A percentile compares a stretch with the other conserved stretches of the same genome.
These are phyloP conservation scores for Monochamus alternatus DNA, from an alignment of 2,888 invertebrate species.

Conservation along the genomic window DNA sequence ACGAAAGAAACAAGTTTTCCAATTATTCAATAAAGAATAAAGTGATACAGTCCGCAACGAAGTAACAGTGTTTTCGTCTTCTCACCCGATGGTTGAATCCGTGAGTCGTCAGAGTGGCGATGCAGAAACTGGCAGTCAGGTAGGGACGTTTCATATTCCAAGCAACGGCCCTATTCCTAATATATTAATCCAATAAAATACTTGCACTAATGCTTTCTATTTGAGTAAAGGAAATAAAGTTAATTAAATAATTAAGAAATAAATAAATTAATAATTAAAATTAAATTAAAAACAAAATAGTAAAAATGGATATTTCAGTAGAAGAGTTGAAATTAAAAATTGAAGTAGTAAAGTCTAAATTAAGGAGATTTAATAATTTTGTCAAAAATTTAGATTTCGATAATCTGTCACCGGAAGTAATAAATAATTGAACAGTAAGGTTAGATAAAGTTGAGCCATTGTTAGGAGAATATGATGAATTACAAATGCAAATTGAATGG, in stretches of 20 bases:
- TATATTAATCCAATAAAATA: neutral
- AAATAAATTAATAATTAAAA: neutral
- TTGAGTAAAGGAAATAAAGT: neutral
- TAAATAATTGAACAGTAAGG: neutral
- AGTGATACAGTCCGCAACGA: no score
- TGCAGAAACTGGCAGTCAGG: neutral
- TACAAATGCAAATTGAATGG: neutral
- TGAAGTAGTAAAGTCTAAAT: neutral
- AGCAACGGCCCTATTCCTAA: neutral
- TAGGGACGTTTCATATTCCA: neutral
- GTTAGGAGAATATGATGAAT: neutral
- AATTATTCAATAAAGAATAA: no score
- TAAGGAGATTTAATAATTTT: neutral
- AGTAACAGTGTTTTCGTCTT: conserved; percentile 2
- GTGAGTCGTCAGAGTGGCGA: neutral
- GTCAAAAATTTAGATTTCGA: neutral
- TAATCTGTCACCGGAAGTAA: neutral
- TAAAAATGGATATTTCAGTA: no score
- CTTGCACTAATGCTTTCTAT: no score
- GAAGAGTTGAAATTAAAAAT: neutral
- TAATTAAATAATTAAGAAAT: neutral
- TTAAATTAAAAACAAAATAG: no score
- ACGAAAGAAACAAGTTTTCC: no score
- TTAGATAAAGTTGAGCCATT: neutral
- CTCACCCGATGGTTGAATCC: neutral